Base-by-base conservation (phyloP, 1,140 invertebrate genomes). In the Homarus americanus region DNA sequence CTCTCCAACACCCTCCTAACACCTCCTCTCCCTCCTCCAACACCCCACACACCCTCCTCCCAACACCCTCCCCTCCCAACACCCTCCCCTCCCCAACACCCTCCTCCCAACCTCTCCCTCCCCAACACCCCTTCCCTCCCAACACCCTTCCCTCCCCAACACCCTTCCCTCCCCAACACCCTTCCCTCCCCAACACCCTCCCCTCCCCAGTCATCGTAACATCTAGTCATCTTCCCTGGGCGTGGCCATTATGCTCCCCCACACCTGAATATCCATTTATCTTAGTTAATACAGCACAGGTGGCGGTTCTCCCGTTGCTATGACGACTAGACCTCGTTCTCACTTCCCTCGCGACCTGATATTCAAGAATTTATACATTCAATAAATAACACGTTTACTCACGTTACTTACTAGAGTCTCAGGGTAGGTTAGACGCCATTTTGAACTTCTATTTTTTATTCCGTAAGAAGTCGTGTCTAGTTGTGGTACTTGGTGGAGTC, bases 211-310 rank as follows among this genome's bases (percentile, higher is more conserved):
- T 36, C 36, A 15, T 2, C 53, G 3, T 63, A 17, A 0, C n/a
- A 1, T 20, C 49, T 32, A 24, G n/a, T 69, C 40, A 66, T n/a
- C 78, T 63, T 63, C 32, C 17, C 24, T 41, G 53, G n/a, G 53
- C 24, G 53, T 58, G 5, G 44, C 53, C 53, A 17, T 40, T 63
- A 28, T 20, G 7, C 34, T 63, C 49, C 34, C 41, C 53, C 53
- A 34, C 53, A 58, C 76, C 76, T 79, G 10, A 38, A 28, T 79
- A 79, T 79, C 36, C 41, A 40, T 44, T 28, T 79, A 12, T 79
- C 41, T 44, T 79, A 28, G 38, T 79, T 32, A 28, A 44, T 76
- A 5, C 36, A 34, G 36, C n/a, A 58, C 53, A 58, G 53, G 53
- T 58, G 53, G 53, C 24, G 53, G 15, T 17, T 58, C 53, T n/a